Base-by-base conservation (phyloP, 1,140 invertebrate species). In the Aphidius ervi region DNA sequence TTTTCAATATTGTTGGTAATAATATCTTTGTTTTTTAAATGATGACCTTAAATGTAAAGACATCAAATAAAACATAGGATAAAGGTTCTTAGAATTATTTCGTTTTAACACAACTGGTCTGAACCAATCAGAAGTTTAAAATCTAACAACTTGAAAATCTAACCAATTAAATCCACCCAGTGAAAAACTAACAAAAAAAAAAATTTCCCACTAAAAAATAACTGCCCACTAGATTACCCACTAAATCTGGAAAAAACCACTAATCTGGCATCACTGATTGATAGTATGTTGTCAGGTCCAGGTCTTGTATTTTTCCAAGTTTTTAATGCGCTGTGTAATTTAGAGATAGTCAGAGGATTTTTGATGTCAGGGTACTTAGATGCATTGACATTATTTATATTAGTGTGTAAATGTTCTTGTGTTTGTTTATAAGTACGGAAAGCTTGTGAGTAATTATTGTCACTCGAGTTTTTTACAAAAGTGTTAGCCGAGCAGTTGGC, bases 401-500 rank as follows among this genome's bases (percentile, higher is more conserved):
- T 58, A 4, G 5, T 37, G 7, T 6, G 1, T 43, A 41, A 5
- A 58, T 73, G 72, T 73, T 64, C 70, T 66, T 57, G 9, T n/a
- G 46, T 10, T 31, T 1, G 3, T 67, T 73, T 70, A 37, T 64
- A 60, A 9, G 56, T 6, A 61, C 66, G 7, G 55, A 72, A 71
- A 60, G 67, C 43, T 39, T 40, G 31, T 50, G 61, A 56, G 46
- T 68, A 67, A 56, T 71, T 72, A 8, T 23, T 9, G n/a, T n/a
- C n/a, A n/a, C n/a, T n/a, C n/a, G n/a, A n/a, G n/a, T n/a, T n/a
- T n/a, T n/a, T n/a, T n/a, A 66, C 64, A 63, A 71, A 74, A 7
- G 59, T 65, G 31, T 63, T 46, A 8, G 67, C 68, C 48, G 71
- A 46, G 39, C 67, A 39, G 40, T 74, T 62, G 3, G 67, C 56